Evolutionary conservation across 2,888 invertebrate species (phyloP), one percentile per base, ranked within the genome.

Genomic region (Stegophylla sp.): DNA sequence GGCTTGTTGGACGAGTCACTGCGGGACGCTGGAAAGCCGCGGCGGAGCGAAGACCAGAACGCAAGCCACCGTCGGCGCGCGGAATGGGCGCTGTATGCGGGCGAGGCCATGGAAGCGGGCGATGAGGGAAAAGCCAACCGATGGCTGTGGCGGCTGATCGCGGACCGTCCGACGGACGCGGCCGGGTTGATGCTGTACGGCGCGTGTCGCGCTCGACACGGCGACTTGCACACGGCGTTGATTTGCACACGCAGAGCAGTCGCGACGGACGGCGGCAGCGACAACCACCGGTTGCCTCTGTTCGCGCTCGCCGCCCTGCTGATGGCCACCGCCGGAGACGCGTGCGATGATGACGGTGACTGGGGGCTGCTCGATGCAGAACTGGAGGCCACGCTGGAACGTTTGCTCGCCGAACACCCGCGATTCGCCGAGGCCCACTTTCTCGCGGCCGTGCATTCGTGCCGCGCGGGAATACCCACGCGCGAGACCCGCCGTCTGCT

Each of bases 151-250:
- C 59, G 48, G 3, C 15, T 48, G 59, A 34, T 61, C n/a, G 48
- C 3, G 5, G 2, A 7, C 34, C 0, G 0, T 1, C 12, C 23
- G 20, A 17, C 0, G 3, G 34, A 59, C 12, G 20, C 45, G 12
- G 10, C n/a, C 7, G 15, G 28, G 20, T 77, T 67, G 76, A 0
- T 53, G 67, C 12, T 67, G 77, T 69, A 69, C 69, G 61, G 43
- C 1, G 20, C 56, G 56, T 75, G 63, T 5, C 20, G 64, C 51
- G 63, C 51, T 0, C 67, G 67, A 0, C 23, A 23, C 15, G 7
- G 34, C 1, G 45, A 48, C 17, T 23, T 5, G 9, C 20, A 23
- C 15, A 13, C 4, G 17, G 77, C 59, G 7, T 1, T 48, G 23
- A 28, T 2, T 15, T 69, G 69, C 34, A 17, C 48, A 0, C n/a